Conservation (phyloP, 2,113 vertebrate genomes). For the Cyrtonyx montezumae region DNA sequence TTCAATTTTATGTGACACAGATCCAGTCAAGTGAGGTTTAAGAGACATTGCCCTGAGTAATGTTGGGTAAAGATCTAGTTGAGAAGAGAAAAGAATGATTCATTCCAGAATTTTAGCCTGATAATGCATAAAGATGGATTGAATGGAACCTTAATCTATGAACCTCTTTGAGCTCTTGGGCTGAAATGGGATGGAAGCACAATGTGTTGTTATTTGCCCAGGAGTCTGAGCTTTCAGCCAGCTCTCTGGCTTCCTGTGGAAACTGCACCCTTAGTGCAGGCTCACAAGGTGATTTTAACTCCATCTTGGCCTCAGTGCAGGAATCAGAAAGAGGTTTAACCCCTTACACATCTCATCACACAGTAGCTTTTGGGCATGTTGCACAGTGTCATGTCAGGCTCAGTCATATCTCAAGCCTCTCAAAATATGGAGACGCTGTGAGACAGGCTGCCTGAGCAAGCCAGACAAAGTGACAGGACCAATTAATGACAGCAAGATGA, state of each 20-base stretch:
- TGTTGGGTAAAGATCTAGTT: neutral
- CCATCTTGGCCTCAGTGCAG: neutral
- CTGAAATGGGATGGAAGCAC: neutral
- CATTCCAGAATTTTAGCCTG: neutral
- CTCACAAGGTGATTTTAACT: neutral
- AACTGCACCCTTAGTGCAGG: neutral
- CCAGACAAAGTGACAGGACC: neutral
- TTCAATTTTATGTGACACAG: neutral
- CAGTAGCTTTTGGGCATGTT: neutral
- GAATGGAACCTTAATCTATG: neutral
- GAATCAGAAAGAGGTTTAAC: neutral
- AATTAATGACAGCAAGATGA: neutral
- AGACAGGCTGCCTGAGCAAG: neutral
- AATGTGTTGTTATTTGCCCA: neutral
- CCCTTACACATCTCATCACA: neutral
- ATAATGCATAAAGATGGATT: neutral
- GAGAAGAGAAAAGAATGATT: neutral
- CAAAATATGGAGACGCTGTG: accelerated
- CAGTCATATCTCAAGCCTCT: neutral
- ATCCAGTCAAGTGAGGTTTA: neutral
- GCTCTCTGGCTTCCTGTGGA: neutral
- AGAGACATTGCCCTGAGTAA: neutral
- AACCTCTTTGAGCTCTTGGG: neutral
- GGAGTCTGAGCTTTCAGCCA: neutral
- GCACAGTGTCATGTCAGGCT: neutral